Conservation (phyloP, 2,888 invertebrate species). For the Plemyria rubiginata region DNA sequence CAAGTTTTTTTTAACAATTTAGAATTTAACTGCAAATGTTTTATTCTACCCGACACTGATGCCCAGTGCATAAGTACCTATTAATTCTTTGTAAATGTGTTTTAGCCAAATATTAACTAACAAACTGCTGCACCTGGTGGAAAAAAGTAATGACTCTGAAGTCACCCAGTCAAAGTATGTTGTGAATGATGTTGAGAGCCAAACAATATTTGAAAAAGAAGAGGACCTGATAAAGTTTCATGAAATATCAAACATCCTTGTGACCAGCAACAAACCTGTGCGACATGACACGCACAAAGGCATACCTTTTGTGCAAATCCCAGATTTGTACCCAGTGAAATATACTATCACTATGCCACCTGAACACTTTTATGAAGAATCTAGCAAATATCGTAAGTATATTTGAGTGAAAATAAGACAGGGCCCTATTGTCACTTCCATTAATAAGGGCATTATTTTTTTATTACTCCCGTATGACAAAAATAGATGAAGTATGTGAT, state of each 20-base stretch:
- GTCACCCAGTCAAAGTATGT: slow-evolving; percentile 83
- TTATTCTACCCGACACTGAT: no score
- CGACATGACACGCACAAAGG: slow-evolving; percentile 79
- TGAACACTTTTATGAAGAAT: slow-evolving; percentile 86
- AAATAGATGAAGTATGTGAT: no score
- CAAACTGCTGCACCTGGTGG: slow-evolving; percentile 88
- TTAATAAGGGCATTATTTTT: no score
- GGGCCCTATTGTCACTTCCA: background rate
- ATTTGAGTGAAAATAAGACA: background rate
- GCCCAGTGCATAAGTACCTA: background rate
- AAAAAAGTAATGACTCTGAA: slow-evolving; percentile 84
- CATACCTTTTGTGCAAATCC: slow-evolving; percentile 84
- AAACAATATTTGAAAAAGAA: slow-evolving; percentile 85
- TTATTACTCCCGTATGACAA: no score
- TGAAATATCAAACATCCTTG: slow-evolving; percentile 86
- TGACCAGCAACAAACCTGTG: slow-evolving; percentile 87
- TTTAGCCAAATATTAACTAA: slow-evolving; percentile 87
- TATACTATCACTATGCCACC: slow-evolving; percentile 88
- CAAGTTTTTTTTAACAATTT: no score
- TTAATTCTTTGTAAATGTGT: slow-evolving; percentile 36
- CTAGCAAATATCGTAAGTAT: slow-evolving; percentile 89
- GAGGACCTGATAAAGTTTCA: slow-evolving; percentile 87
- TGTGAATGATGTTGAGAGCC: slow-evolving; percentile 85
- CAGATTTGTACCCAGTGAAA: slow-evolving; percentile 90
- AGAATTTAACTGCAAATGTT: no score